phyloP scores from a whole-genome alignment of 2,888 invertebrate genomes.

The Philaethria dido region DNA sequence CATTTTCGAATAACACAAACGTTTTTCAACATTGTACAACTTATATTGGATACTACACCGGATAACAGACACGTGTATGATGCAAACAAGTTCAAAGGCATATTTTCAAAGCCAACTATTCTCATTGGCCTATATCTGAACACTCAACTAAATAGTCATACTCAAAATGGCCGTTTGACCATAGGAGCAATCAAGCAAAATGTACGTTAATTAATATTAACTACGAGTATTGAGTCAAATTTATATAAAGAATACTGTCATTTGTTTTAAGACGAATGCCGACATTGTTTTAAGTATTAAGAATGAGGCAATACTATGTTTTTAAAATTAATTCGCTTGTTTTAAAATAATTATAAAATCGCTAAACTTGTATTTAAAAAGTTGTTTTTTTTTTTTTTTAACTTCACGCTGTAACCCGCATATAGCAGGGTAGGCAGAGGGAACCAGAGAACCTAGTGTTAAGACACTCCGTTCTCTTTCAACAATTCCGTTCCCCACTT shows the following conservation, averaged over 20 bases:
- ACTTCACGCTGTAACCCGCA: no score
- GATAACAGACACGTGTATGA: not conserved
- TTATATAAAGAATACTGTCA: not conserved
- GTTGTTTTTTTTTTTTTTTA: no score
- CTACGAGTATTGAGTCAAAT: conserved; percentile 1
- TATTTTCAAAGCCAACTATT: not conserved
- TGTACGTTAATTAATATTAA: conserved; percentile 6
- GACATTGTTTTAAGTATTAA: not conserved
- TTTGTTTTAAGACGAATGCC: not conserved
- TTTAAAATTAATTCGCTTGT: not conserved
- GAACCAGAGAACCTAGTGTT: no score
- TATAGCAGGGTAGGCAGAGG: no score
- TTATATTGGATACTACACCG: no score
- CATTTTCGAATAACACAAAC: no score
- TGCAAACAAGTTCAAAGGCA: not conserved
- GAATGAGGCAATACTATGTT: not conserved
- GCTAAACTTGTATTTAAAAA: no score
- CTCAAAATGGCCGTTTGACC: conserved; percentile 1
- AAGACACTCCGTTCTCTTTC: no score
- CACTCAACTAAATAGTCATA: not conserved
- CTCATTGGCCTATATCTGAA: not conserved
- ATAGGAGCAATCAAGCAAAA: conserved; percentile 1
- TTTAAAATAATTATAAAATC: no score
- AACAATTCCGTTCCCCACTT: no score
- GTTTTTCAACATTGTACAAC: no score